These are phyloP conservation scores for Liodrosophila aerea DNA, from an alignment of 2,888 invertebrate genomes.

Conservation along the genomic window DNA sequence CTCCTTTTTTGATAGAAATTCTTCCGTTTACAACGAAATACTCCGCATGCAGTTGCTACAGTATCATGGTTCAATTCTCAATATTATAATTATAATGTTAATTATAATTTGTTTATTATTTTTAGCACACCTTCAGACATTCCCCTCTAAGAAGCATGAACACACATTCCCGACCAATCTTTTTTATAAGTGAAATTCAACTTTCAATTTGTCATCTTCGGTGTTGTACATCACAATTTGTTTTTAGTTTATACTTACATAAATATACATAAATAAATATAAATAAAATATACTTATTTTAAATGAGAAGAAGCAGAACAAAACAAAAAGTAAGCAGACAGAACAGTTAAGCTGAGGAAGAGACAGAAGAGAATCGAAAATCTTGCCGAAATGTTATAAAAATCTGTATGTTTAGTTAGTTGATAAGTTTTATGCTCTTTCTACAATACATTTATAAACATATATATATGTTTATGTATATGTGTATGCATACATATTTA, in stretches of 20 bases:
- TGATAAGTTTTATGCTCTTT: slow-evolving; percentile 73
- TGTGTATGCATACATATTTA: slow-evolving; percentile 22
- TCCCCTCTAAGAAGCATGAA: neutral
- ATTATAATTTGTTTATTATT: slow-evolving; percentile 62
- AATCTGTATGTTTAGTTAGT: slow-evolving; percentile 68
- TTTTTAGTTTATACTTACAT: slow-evolving; percentile 58
- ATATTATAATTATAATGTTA: slow-evolving; percentile 31
- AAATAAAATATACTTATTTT: slow-evolving; percentile 32
- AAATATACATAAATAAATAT: slow-evolving; percentile 25
- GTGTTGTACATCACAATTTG: slow-evolving; percentile 75
- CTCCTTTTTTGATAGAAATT: too few relatives aligned
- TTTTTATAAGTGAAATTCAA: slow-evolving; percentile 22
- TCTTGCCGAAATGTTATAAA: slow-evolving; percentile 75
- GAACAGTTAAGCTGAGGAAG: slow-evolving; percentile 47
- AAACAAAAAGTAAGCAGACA: slow-evolving; percentile 17
- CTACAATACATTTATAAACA: slow-evolving; percentile 37
- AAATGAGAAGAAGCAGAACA: slow-evolving; percentile 18
- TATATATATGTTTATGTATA: slow-evolving; percentile 29
- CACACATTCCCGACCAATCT: slow-evolving; percentile 1
- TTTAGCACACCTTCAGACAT: slow-evolving; percentile 26
- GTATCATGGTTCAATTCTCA: slow-evolving; percentile 61
- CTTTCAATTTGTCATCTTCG: slow-evolving; percentile 45
- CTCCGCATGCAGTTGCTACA: slow-evolving; percentile 54
- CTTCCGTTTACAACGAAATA: neutral
- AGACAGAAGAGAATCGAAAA: slow-evolving; percentile 72